Evolutionary conservation across 1,140 invertebrate genomes (phyloP).

Genomic region (Bombus sibiricus): DNA sequence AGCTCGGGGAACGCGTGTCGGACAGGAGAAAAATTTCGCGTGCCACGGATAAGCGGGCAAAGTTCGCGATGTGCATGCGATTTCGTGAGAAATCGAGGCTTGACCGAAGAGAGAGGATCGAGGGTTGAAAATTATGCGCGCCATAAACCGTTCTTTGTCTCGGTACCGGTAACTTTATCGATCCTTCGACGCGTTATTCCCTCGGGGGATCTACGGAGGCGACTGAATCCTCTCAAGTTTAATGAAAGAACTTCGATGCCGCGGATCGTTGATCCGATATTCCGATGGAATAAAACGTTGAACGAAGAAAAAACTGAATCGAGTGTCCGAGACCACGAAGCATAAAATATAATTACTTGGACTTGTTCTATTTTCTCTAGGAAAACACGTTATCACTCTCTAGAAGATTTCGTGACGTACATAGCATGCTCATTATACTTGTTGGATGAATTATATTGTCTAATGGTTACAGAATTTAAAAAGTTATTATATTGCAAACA

Average conservation of each 20-base stretch:
- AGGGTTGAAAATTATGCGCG: neutral
- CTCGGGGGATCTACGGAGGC: conserved; percentile 4
- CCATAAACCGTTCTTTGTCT: conserved; percentile 25
- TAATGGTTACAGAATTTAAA: too few relatives aligned
- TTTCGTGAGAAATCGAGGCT: conserved; percentile 17
- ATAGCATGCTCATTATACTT: too few relatives aligned
- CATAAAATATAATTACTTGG: neutral
- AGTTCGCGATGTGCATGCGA: neutral
- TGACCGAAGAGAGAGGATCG: neutral
- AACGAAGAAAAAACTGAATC: neutral
- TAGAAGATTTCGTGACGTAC: neutral
- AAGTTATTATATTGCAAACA: too few relatives aligned
- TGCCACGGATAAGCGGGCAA: neutral
- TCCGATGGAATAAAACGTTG: neutral
- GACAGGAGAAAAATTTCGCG: neutral
- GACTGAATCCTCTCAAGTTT: conserved; percentile 7
- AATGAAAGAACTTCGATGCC: conserved; percentile 43
- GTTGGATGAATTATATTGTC: too few relatives aligned
- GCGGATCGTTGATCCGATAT: conserved; percentile 20
- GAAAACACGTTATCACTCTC: neutral
- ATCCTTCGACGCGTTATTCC: conserved; percentile 13
- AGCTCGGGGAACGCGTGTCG: neutral
- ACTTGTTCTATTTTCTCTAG: neutral
- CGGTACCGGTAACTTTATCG: neutral
- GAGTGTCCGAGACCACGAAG: neutral